Base-by-base conservation (phyloP, 2,113 vertebrate genomes). In the Columbina picui region DNA sequence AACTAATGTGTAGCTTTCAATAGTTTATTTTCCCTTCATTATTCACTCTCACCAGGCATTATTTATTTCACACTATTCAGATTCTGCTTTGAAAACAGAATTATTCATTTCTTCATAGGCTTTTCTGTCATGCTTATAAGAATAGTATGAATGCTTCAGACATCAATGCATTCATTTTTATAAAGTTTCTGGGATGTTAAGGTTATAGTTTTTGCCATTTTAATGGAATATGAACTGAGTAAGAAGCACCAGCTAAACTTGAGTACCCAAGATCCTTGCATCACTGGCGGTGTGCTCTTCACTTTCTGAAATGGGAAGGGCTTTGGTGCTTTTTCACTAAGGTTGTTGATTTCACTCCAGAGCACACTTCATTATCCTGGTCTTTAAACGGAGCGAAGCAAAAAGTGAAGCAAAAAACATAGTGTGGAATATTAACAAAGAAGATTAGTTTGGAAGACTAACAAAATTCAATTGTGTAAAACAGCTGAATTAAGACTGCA, bases 51-150 rank as follows among this genome's bases (percentile, higher is more conserved):
- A 82, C 89, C 91, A 96, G 93, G 94, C 95, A 75, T 95, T 95
- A 94, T 95, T 97, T 96, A 96, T 77, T 75, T 77, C 73, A 81
- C 1, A 1, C 91, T 92, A 91, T 94, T 96, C 87, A 94, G 61
- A 91, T 92, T 89, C 84, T 79, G 89, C 94, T 89, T 94, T 91
- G 94, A 89, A 97, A 96, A 96, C 86, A 91, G 83, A 92, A 94
- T 97, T 95, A 94, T 84, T 94, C 91, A 89, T 91, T 94, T 96
- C 89, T 93, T 90, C 91, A 68, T 79, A 29, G 93, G 90, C 83
- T 94, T 84, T 92, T 93, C 89, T 81, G 83, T 60, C 27, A 56
- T 91, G 84, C 89, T 89, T 86, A 91, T 91, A 69, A 79, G 86
- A 94, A 78, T 12, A 60, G 32, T 56, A 41, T 78, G 87, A 94